phyloP scores from a whole-genome alignment of 2,113 vertebrate species.

The Halichoeres trimaculatus region DNA sequence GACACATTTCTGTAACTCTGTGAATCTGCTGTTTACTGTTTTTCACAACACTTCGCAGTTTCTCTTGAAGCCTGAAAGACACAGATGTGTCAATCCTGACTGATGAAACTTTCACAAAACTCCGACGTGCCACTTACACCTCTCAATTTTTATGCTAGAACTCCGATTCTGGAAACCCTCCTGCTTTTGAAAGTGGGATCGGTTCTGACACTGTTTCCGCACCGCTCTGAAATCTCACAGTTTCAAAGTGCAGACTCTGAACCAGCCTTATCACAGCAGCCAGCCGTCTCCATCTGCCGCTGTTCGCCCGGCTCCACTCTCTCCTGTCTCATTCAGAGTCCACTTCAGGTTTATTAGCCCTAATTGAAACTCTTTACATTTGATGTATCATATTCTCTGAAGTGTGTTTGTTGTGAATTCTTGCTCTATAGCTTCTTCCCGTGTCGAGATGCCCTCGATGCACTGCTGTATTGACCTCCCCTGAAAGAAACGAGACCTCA shows the following conservation, averaged over 20 bases:
- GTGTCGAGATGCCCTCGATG: conserved; percentile 25
- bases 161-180: neutral
- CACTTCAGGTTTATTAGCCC: conserved; percentile 13
- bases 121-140: conserved; percentile 13
- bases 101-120: conserved; percentile 18
- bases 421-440: conserved; percentile 14
- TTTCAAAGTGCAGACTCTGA: conserved; percentile 45
- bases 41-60: neutral
- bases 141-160: conserved; percentile 26
- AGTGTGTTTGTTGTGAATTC: neutral
- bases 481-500: conserved; percentile 7
- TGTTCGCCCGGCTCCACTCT: neutral
- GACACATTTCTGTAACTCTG: neutral
- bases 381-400: conserved; percentile 3
- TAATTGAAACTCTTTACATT: conserved; percentile 26
- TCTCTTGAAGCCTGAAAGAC: too few species aligned
- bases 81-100: neutral
- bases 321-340: conserved; percentile 12
- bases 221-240: conserved; percentile 46
- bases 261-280: conserved; percentile 38
- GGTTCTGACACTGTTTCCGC: conserved; percentile 49
- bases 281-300: conserved; percentile 21
- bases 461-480: conserved; percentile 46
- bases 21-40: neutral
- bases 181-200: conserved; percentile 22